Conservation (phyloP, 2,888 invertebrate genomes). For the Lasioglossum villosulum region DNA sequence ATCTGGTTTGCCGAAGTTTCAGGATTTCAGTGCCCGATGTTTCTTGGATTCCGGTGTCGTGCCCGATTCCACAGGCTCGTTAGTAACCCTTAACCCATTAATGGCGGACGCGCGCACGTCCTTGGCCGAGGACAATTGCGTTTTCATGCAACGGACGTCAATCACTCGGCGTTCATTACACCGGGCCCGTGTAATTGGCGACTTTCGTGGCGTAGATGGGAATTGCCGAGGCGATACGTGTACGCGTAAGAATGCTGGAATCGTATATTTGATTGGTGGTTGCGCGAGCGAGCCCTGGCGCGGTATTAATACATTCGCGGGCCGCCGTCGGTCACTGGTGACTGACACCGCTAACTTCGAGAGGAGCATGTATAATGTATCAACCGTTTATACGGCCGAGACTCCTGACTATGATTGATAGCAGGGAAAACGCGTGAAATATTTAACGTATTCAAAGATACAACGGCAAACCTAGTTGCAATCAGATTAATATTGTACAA, state of each 20-base stretch:
- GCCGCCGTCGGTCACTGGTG: conserved; percentile 19
- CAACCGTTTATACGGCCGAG: not conserved
- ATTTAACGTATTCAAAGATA: conserved; percentile 5
- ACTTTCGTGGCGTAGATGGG: conserved; percentile 9
- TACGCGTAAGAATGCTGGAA: conserved; percentile 8
- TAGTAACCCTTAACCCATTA: conserved; percentile 17
- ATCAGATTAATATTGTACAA: conserved; percentile 5
- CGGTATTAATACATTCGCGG: conserved; percentile 14
- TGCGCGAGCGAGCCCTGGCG: not conserved
- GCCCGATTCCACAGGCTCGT: not conserved
- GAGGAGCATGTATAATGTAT: conserved; percentile 10
- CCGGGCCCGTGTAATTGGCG: not conserved
- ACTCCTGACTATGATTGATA: conserved; percentile 16
- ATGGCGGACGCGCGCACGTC: not conserved
- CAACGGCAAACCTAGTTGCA: not conserved
- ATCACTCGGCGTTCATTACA: conserved; percentile 9
- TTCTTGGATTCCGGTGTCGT: not conserved
- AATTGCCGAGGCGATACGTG: conserved; percentile 3
- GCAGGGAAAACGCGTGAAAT: not conserved
- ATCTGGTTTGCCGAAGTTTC: not conserved
- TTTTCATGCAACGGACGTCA: conserved; percentile 13
- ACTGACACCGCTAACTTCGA: conserved; percentile 9
- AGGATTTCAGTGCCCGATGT: not conserved
- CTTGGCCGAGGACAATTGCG: conserved; percentile 9
- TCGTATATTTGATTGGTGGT: conserved; percentile 10